A percentile compares a stretch with the other conserved stretches of the same genome.
These are phyloP conservation scores for Penaeus chinensis DNA, from an alignment of 1,140 invertebrate species.

Conservation along the genomic window DNA sequence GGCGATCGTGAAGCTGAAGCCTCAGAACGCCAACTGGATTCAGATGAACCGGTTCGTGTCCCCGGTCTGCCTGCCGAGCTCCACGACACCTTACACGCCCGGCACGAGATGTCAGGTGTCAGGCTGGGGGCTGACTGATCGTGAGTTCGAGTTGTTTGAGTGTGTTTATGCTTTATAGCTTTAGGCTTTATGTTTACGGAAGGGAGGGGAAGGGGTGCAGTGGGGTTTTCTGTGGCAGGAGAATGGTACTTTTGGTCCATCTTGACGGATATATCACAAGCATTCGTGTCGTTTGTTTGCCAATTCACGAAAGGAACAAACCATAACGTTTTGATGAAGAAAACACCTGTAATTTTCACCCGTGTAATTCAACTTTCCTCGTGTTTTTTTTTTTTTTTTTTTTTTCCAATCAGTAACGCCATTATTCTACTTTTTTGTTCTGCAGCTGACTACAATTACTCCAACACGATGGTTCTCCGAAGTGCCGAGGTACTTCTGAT, in stretches of 20 bases:
- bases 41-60: constrained; percentile 51
- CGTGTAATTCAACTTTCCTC: no score
- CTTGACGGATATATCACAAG: no score
- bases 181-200: neutral
- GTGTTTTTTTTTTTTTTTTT: neutral
- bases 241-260: no score
- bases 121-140: constrained; percentile 75
- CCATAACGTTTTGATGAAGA: no score
- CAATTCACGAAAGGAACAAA: no score
- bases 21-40: constrained; percentile 46
- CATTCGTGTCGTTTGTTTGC: no score
- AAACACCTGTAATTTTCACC: no score
- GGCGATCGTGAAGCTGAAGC: constrained; percentile 54
- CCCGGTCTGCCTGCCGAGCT: constrained; percentile 55
- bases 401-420: neutral
- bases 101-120: constrained; percentile 78
- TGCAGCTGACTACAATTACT: constrained; percentile 18
- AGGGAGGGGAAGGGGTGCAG: neutral
- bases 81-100: constrained; percentile 29
- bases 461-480: constrained; percentile 24
- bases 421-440: neutral
- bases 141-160: constrained; percentile 15
- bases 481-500: constrained; percentile 28
- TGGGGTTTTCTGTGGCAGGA: neutral
- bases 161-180: neutral